These are phyloP conservation scores for Drosophila willistoni DNA, from an alignment of 1,140 invertebrate genomes.

Conservation along the genomic window DNA sequence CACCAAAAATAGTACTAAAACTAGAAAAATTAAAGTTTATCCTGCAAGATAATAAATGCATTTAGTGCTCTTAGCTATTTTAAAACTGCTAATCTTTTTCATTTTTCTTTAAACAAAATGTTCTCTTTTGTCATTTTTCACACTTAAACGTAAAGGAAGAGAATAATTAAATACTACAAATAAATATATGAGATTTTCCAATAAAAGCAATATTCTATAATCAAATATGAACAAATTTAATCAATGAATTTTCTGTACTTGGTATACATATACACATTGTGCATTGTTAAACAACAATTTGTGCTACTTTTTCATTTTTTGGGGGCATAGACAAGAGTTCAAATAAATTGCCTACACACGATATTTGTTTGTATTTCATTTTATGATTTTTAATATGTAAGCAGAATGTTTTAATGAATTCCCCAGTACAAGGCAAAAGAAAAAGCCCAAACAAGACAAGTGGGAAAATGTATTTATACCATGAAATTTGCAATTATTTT, in stretches of 20 bases:
- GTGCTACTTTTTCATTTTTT: background rate
- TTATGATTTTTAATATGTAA: constrained; percentile 38
- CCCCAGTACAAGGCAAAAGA: background rate
- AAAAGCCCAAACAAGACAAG: constrained; percentile 38
- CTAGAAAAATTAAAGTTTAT: background rate
- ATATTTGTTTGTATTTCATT: constrained; percentile 61
- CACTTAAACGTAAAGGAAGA: background rate
- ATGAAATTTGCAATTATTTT: constrained; percentile 40
- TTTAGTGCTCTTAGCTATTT: background rate
- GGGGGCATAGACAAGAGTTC: constrained; percentile 21
- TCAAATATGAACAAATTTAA: background rate
- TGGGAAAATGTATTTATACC: constrained; percentile 52
- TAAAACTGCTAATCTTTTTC: background rate
- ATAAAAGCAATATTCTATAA: background rate
- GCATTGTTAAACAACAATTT: background rate
- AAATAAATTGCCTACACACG: constrained; percentile 60
- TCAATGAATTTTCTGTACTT: background rate
- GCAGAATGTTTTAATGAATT: constrained; percentile 49
- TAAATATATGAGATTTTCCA: background rate
- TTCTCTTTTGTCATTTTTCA: background rate
- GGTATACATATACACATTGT: background rate
- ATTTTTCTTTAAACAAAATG: background rate
- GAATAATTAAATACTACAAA: background rate
- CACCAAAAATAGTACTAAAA: background rate
- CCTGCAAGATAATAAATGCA: background rate